Evolutionary conservation across 2,113 vertebrate species (phyloP), one percentile per base, ranked within the genome.

Genomic region (Apodemus sylvaticus): DNA sequence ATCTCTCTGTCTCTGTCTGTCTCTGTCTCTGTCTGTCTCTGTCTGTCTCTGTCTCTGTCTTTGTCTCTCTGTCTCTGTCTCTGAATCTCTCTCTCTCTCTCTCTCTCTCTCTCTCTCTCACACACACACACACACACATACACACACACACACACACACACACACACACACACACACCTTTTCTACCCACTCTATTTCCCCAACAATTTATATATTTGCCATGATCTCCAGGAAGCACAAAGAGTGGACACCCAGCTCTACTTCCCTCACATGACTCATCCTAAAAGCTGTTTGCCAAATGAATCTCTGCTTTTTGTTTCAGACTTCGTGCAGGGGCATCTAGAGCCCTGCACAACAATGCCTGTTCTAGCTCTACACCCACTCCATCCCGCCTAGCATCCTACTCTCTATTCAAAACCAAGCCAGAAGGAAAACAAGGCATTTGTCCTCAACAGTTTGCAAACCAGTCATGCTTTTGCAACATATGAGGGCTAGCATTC

Each of bases 371-470:
- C 70, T 96, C 68, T 91, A 96, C 97, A 94, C 94, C 95, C 97
- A 95, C 96, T 97, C 94, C 0, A 60, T 97, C 77, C 97, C 78
- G 45, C 97, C 97, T 96, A 97, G 86, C 95, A 89, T 96, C 97
- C 97, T 94, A 97, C 97, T 94, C 96, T 95, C 89, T 96, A 90
- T 97, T 97, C 91, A 97, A 97, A 97, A 94, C 62, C 82, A 89
- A 92, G 82, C 92, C 68, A 94, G 91, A 95, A 94, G 93, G 96
- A 97, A 98, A 97, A 97, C 95, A 97, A 97, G 86, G 77, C 93
- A 96, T 97, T 98, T 96, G 94, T 96, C 92, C 94, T 77, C 86
- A 96, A 82, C 90, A 94, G 76, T 97, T 95, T 96, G 94, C 94
- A 97, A 96, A 94, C 77, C 91, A 95, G 79, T 92, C 92, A 93